Evolutionary conservation across 2,888 invertebrate species (phyloP).

Genomic region (Xestia c-nigrum): DNA sequence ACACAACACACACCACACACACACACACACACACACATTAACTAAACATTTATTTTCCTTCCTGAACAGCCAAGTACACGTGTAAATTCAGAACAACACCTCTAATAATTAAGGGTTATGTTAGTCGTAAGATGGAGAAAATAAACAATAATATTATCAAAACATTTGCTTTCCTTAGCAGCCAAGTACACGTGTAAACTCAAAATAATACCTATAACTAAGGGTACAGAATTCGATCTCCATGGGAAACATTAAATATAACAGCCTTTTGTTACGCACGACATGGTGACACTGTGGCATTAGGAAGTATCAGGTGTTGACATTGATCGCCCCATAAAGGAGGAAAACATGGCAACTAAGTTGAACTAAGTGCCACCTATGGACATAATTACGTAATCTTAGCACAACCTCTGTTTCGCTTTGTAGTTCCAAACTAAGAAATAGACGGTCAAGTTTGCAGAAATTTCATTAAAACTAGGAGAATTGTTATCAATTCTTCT

Average conservation of each 20-base stretch:
- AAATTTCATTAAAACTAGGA: conserved; percentile 60
- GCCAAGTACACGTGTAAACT: not conserved
- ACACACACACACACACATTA: too few species aligned
- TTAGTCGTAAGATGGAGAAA: too few species aligned
- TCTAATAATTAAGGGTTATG: too few species aligned
- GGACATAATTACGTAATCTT: conserved; percentile 10
- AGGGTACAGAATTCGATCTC: not conserved
- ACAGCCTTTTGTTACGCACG: conserved; percentile 39
- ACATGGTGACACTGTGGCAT: conserved; percentile 26
- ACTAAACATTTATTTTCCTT: not conserved
- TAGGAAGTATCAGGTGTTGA: conserved; percentile 39
- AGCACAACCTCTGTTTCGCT: not conserved
- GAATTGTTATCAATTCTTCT: conserved; percentile 63
- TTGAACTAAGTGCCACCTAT: not conserved
- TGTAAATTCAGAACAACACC: too few species aligned
- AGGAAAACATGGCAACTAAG: conserved; percentile 33
- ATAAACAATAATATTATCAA: too few species aligned
- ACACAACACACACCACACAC: too few species aligned
- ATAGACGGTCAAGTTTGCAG: conserved; percentile 22
- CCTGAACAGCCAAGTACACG: too few species aligned
- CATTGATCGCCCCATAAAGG: conserved; percentile 41
- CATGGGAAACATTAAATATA: conserved; percentile 33
- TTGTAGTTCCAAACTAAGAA: conserved; percentile 33
- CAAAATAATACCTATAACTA: not conserved
- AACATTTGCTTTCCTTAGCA: not conserved